Evolutionary conservation across 2,888 invertebrate species (phyloP), one percentile per base, ranked within the genome.

Genomic region (Rhagium mordax): DNA sequence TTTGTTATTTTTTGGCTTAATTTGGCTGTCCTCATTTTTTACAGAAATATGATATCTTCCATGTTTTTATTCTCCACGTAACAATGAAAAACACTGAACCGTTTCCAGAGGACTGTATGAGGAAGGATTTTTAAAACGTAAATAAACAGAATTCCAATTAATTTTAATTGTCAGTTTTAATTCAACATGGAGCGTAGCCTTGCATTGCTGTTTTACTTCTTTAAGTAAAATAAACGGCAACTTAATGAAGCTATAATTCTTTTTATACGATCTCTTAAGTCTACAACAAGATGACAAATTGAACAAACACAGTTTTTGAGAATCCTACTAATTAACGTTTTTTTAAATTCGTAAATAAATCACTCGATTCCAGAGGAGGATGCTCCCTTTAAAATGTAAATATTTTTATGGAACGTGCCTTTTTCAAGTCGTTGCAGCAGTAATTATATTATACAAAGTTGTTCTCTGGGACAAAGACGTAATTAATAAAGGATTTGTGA

Each of bases 81-180:
- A n/a, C n/a, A n/a, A n/a, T n/a, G 41, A 53, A 21, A 41, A 70
- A 61, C 10, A 33, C 33, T 29, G 29, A 70, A 57, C 16, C 15
- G n/a, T 1, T 10, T 18, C 53, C 20, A 20, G 20, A 21, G 20
- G 55, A 55, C n/a, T 21, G 24, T 24, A 55, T 20, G 21, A 24
- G 55, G 55, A 24, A 41, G 15, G 51, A 57, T 61, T 49, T 59
- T 74, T 68, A 78, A 75, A 77, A 70, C 71, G 75, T 75, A 78
- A 79, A 77, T 75, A 81, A 81, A 78, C 79, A 80, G 72, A 78
- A 73, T 72, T 78, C 76, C 80, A 82, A 82, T 82, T 80, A 81
- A 80, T 81, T 81, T 81, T 81, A 82, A 81, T 81, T 81, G 79
- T 81, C 79, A 76, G 74, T 76, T 78, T 27, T 77, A 78, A 80